Conservation (phyloP, 2,797 vertebrate genomes). For the Syngnathus rostellatus region DNA sequence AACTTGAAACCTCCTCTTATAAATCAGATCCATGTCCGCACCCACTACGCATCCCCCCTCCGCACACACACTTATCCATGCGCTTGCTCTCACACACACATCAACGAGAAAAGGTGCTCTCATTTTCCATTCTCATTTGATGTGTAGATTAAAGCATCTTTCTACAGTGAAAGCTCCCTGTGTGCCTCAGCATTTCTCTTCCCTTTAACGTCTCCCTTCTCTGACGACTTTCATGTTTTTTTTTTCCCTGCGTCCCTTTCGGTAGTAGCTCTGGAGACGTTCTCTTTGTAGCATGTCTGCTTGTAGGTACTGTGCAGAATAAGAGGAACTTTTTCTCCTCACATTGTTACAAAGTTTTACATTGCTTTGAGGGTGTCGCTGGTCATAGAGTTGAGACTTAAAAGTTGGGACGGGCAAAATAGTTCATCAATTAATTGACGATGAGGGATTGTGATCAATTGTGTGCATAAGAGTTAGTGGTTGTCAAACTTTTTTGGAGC, state of each 20-base stretch:
- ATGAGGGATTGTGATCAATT: too few species aligned
- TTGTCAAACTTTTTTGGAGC: too few species aligned
- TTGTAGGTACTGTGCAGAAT: neutral
- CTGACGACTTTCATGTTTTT: slow-evolving; percentile 3
- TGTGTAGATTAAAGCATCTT: slow-evolving; percentile 61
- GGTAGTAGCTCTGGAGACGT: neutral
- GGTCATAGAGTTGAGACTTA: neutral
- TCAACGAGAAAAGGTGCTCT: slow-evolving; percentile 34
- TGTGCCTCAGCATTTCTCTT: slow-evolving; percentile 41
- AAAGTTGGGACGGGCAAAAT: neutral
- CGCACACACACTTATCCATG: slow-evolving; percentile 3
- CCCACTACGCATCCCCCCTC: slow-evolving; percentile 1
- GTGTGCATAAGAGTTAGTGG: too few species aligned
- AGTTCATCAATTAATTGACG: neutral
- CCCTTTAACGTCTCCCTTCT: slow-evolving; percentile 10
- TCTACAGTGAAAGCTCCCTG: slow-evolving; percentile 28
- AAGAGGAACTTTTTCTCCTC: neutral
- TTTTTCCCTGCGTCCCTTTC: neutral
- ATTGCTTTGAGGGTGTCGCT: neutral
- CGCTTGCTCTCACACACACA: slow-evolving; percentile 7
- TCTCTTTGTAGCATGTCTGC: neutral
- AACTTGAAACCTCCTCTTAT: slow-evolving; percentile 42
- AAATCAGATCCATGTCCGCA: slow-evolving; percentile 34
- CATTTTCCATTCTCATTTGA: slow-evolving; percentile 58
- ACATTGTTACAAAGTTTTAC: neutral